phyloP scores from a whole-genome alignment of 2,797 vertebrate species.

The Tenualosa ilisha region DNA sequence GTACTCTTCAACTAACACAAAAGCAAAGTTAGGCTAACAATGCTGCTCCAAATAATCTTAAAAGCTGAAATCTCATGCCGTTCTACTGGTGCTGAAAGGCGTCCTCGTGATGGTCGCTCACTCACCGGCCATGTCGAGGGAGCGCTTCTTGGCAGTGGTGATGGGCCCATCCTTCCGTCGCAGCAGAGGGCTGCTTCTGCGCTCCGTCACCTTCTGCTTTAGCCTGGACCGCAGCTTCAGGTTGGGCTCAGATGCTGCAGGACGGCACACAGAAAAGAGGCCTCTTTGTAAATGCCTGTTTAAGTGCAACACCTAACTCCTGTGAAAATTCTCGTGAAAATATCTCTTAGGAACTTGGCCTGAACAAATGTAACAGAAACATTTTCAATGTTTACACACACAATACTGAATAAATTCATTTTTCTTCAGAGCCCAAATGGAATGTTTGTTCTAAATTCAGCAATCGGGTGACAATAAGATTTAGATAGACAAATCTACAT shows the following conservation, averaged over 20 bases:
- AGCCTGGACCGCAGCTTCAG: constrained; percentile 92
- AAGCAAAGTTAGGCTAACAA: not conserved
- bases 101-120: not conserved
- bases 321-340: not conserved
- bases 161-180: constrained; percentile 90
- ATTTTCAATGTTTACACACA: not conserved
- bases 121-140: constrained; percentile 88
- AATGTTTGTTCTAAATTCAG: not conserved
- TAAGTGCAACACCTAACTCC: not conserved
- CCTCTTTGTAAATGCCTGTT: not conserved
- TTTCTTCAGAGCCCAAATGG: no score
- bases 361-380: not conserved
- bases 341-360: not conserved
- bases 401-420: no score
- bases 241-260: constrained; percentile 93
- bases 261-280: constrained; percentile 25
- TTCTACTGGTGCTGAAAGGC: not conserved
- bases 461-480: not conserved
- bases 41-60: not conserved
- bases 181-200: constrained; percentile 92
- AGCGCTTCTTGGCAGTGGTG: constrained; percentile 88
- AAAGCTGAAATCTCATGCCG: not conserved
- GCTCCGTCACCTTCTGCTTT: constrained; percentile 96
- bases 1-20: not conserved
- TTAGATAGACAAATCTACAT: not conserved